Percentiles rank a stretch among this genome's conserved stretches.
Evolutionary conservation across 2,113 vertebrate species (phyloP).

Genomic region (Coreoperca whiteheadi): DNA sequence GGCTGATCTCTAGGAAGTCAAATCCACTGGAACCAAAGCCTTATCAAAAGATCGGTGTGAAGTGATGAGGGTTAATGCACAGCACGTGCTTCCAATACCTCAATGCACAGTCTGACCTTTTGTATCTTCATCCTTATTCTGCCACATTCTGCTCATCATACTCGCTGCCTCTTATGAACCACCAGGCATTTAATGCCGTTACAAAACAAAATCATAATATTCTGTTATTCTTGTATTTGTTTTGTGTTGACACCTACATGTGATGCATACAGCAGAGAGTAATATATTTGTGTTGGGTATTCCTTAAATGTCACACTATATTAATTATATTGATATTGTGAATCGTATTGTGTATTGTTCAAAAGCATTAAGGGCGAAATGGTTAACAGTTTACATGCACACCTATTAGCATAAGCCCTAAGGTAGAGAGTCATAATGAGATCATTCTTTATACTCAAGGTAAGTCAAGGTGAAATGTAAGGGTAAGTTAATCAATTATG

Average conservation of each 20-base stretch:
- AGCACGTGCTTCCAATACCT: not conserved
- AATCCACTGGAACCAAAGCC: not conserved
- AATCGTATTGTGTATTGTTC: not conserved
- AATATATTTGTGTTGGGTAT: not conserved
- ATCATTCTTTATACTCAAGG: not conserved
- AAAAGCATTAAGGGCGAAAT: not conserved
- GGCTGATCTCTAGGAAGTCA: not conserved
- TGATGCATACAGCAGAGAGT: not conserved
- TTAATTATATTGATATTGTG: not conserved
- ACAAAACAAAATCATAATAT: not conserved
- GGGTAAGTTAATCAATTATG: conserved; percentile 35
- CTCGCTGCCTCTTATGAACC: not conserved
- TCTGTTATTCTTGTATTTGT: not conserved
- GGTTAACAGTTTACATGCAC: not conserved
- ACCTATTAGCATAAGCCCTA: not conserved
- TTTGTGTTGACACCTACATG: too few relatives aligned
- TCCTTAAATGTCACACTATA: not conserved
- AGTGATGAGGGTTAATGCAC: not conserved
- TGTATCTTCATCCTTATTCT: not conserved
- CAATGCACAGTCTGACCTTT: not conserved
- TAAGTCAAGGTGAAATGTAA: conserved; percentile 21
- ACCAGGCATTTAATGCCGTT: not conserved
- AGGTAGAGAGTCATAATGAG: conserved; percentile 5
- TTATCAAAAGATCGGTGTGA: not conserved
- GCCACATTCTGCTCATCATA: not conserved